Base-by-base conservation (phyloP, 2,888 invertebrate genomes). In the Geotrupes spiniger region DNA sequence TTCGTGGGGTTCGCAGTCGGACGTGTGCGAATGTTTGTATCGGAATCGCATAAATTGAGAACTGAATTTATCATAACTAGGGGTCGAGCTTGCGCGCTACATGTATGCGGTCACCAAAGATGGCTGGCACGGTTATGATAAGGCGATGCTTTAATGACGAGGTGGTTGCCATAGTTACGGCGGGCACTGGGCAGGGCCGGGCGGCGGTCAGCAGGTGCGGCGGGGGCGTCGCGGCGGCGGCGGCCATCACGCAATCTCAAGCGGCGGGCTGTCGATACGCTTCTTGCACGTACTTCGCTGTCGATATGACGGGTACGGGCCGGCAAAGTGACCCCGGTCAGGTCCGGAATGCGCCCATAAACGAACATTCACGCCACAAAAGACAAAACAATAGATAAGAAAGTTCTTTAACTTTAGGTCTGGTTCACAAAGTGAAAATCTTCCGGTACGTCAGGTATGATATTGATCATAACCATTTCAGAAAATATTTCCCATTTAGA, bases 81-180 rank as follows among this genome's bases (percentile, higher is more conserved):
- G 43, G 54, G 53, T 46, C 51, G 54, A 49, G 58, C 51, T 53
- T 53, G 51, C 52, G 53, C 54, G 43, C 46, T 52, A 46, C 53
- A 50, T 62, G 64, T 66, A 49, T 54, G 54, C 51, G 69, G 70
- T 71, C 68, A 67, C 72, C 71, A 70, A 72, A 72, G 71, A 72
- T 72, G 72, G 72, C 71, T 70, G 72, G 67, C 73, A 73, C 73
- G 75, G 75, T 76, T 76, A 76, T 76, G 76, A 76, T 76, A 76
- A 76, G 75, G 74, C 75, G 75, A 75, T 75, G 73, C 74, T 74
- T 74, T 76, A 76, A 76, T 76, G 75, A 76, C 75, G 73, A 74
- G 72, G 73, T 72, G 72, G 75, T 75, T 71, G 70, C 71, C 70
- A 74, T 74, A 72, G 69, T 64, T 68, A 75, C 75, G 73, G 69